Evolutionary conservation across 2,888 invertebrate species (phyloP).

Genomic region (Campopleginae sp.): DNA sequence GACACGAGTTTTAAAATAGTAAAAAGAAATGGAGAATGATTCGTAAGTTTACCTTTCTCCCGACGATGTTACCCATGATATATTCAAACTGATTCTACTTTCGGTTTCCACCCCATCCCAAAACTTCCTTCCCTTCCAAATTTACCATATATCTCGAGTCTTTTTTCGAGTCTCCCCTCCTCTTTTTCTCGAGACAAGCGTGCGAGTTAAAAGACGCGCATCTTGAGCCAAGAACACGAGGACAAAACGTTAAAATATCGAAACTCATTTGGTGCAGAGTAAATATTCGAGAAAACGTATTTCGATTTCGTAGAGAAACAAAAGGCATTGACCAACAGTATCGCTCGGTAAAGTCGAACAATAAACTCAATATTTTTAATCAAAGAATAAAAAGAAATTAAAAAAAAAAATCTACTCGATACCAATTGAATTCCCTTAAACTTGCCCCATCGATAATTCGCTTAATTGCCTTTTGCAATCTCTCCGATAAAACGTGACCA

Average conservation of each 20-base stretch:
- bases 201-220: slow-evolving; percentile 12
- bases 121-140: slow-evolving; percentile 59
- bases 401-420: not conserved
- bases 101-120: slow-evolving; percentile 48
- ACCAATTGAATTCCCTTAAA: not conserved
- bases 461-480: not conserved
- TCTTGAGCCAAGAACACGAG: slow-evolving; percentile 15
- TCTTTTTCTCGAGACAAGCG: slow-evolving; percentile 8
- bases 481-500: not conserved
- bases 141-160: slow-evolving; percentile 68
- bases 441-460: not conserved
- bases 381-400: not conserved
- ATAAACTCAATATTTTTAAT: not conserved
- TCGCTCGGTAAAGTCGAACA: too few relatives aligned
- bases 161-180: slow-evolving; percentile 56
- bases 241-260: slow-evolving; percentile 35
- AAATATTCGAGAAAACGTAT: not conserved
- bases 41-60: slow-evolving; percentile 71
- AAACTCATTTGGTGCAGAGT: not conserved
- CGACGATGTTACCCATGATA: slow-evolving; percentile 77
- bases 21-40: slow-evolving; percentile 12
- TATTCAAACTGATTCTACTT: slow-evolving; percentile 65
- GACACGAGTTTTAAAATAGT: not conserved
- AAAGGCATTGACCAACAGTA: not conserved
- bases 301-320: not conserved